phyloP scores from a whole-genome alignment of 2,888 invertebrate species.

The Lomographa bimaculata region DNA sequence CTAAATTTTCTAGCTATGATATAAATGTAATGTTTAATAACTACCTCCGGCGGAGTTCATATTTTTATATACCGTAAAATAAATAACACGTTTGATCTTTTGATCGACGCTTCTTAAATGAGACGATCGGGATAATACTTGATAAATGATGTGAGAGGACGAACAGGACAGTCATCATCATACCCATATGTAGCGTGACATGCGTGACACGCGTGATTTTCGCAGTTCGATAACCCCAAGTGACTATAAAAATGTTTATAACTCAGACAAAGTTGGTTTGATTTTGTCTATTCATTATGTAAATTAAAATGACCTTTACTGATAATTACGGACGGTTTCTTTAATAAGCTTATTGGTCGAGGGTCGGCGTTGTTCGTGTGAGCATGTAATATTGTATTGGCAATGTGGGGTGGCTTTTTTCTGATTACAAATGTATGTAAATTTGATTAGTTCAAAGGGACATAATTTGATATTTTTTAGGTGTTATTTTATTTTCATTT shows the following conservation, averaged over 20 bases:
- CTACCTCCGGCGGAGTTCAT: no score
- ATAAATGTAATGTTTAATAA: no score
- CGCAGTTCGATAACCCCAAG: slow-evolving; percentile 7
- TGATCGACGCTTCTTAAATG: no score
- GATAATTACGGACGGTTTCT: slow-evolving; percentile 17
- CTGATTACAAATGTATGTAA: slow-evolving; percentile 16
- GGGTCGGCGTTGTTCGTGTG: slow-evolving; percentile 16
- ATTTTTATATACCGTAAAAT: no score
- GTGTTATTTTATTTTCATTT: no score
- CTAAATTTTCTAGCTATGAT: no score
- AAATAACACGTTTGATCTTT: background rate
- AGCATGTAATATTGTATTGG: slow-evolving; percentile 10
- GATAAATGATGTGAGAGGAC: slow-evolving; percentile 9
- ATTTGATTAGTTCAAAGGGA: slow-evolving; percentile 8
- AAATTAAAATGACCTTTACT: slow-evolving; percentile 21
- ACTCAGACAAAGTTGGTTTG: slow-evolving; percentile 1
- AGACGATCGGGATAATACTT: slow-evolving; percentile 1
- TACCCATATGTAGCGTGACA: slow-evolving; percentile 5
- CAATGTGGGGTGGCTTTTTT: slow-evolving; percentile 3
- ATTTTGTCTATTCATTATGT: slow-evolving; percentile 8
- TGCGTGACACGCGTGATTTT: slow-evolving; percentile 11
- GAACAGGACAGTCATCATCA: slow-evolving; percentile 10
- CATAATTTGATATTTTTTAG: no score
- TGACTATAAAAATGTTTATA: slow-evolving; percentile 4
- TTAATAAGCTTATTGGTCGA: slow-evolving; percentile 22